Evolutionary conservation across 2,797 vertebrate genomes (phyloP), one percentile per base, ranked within the genome.

Genomic region (Myotis planiceps): DNA sequence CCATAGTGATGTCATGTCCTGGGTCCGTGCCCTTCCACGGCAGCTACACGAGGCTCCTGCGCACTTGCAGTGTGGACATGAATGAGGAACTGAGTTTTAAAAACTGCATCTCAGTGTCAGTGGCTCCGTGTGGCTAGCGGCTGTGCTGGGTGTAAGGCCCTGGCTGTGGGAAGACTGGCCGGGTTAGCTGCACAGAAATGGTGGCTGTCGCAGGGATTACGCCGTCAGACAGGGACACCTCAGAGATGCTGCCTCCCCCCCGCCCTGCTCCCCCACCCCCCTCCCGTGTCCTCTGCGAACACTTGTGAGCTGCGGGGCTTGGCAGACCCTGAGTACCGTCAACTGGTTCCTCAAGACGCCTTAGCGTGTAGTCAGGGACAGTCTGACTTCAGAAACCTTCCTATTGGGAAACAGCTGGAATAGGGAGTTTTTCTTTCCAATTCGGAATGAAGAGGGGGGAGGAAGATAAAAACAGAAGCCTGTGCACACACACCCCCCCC

Each of bases 371-470:
- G 51, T 45, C 25, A 71, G 72, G 80, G 58, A 63, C 15, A 74
- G 21, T 37, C 3, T 72, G 53, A 89, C 75, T 51, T 92, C 51
- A 86, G 69, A 88, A 80, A 82, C 27, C 29, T 75, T 84, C 37
- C 79, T 65, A 75, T 27, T 32, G 19, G 51, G 47, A 80, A 95
- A 45, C 45, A 55, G 88, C 45, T 55, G 88, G 23, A 88, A 90
- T 4, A 63, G 18, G n/a, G 92, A 21, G 47, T 45, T 93, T 68
- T 92, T 93, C 39, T 94, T 94, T 32, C 81, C 60, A 91, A 68
- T 49, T 49, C 69, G 13, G 76, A 94, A 37, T 34, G 55, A 55
- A 66, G 45, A 1, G 9, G 2, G 1, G 23, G 12, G 32, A 2
- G 21, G 29, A 4, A 5, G 14, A 10, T 4, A 34, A 15, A 37